phyloP scores from a whole-genome alignment of 2,797 vertebrate species.

The Nyctibius grandis region DNA sequence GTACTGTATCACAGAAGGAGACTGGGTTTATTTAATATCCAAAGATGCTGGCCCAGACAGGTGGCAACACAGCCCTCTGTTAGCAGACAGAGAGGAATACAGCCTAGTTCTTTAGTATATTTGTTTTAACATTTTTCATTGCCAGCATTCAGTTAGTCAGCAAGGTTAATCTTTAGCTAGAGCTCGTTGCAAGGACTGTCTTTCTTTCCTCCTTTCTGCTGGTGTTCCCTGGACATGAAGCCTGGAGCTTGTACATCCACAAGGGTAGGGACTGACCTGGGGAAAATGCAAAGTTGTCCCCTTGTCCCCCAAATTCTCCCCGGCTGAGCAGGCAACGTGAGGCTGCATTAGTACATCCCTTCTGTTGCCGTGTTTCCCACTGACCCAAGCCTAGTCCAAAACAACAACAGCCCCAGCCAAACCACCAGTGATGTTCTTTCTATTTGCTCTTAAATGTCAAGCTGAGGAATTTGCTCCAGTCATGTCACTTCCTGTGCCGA shows the following conservation, averaged over 20 bases:
- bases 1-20: neutral
- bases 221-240: neutral
- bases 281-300: neutral
- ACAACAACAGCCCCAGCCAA: constrained; percentile 10
- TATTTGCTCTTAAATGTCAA: constrained; percentile 24
- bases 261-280: neutral
- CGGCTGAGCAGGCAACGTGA: accelerated
- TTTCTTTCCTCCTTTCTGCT: neutral
- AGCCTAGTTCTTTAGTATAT: neutral
- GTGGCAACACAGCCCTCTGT: neutral
- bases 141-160: neutral
- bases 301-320: neutral
- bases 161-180: constrained; percentile 57
- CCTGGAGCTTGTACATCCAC: neutral
- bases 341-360: neutral
- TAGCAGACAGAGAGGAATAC: neutral
- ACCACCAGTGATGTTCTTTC: neutral
- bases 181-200: neutral
- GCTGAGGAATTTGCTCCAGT: constrained; percentile 36
- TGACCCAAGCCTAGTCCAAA: neutral
- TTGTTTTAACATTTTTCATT: neutral
- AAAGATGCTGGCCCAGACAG: neutral
- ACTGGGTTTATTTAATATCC: neutral
- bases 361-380: neutral
- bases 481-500: neutral